Base-by-base conservation (phyloP, 2,888 invertebrate genomes). In the Dermolepida albohirtum region DNA sequence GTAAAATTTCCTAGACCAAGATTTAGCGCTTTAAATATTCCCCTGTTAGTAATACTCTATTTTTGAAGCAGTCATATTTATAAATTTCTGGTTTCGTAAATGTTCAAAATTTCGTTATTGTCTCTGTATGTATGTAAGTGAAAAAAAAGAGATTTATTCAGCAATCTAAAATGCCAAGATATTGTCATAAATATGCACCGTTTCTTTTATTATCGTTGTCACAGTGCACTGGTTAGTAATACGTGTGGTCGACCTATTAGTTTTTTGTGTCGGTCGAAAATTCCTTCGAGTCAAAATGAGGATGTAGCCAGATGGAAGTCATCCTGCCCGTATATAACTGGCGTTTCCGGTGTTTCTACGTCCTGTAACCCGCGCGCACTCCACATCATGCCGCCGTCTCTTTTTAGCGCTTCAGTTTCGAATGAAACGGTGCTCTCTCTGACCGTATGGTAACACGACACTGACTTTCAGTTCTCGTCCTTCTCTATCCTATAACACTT, bases 321-420 rank as follows among this genome's bases (percentile, higher is more conserved):
- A 81, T 81, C 81, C 81, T 80, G 80, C 77, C 78, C 77, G 77
- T 78, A 76, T 86, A 87, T 88, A 87, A 87, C 86, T 86, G 85
- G 85, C 86, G 86, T 85, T 82, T 85, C 85, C 85, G 85, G 83
- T 81, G 81, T 62, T 47, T 14, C 47, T 17, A 62, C 71, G 68
- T 74, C 83, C 82, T 81, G 82, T 80, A 78, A 78, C 79, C 82
- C 79, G 79, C 79, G 81, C 69, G 81, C 69, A 59, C 81, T 79
- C 80, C 81, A 81, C 81, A 78, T 79, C 81, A 27, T 40, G 27
- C 50, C 2, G 5, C 50, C 39, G 17, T 68, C 68, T 65, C 62
- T 55, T 34, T 63, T 41, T 17, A 66, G 14, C 49, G 34, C 16
- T 47, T 7, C 17, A 7, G 11, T 14, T 51, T 40, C 14, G 11